Conservation (phyloP, 2,888 invertebrate genomes). For the Acanthopleura granulata region DNA sequence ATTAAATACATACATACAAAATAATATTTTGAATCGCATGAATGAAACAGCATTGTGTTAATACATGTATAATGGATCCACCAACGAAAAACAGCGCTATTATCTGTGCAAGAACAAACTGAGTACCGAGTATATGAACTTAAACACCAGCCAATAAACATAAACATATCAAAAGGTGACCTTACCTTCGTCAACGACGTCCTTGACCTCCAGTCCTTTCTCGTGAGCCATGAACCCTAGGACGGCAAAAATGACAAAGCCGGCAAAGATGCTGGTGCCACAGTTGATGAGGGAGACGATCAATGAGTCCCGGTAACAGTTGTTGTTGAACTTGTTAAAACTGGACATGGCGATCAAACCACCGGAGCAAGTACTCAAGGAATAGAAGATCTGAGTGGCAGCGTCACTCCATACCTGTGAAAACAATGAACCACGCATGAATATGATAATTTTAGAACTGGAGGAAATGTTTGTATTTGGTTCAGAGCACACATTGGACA, state of each 20-base stretch:
- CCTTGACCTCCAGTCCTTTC: slow-evolving; percentile 64
- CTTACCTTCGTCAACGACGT: slow-evolving; percentile 66
- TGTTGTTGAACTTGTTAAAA: slow-evolving; percentile 67
- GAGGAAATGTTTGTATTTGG: too few relatives aligned
- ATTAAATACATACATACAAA: too few relatives aligned
- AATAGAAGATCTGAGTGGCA: slow-evolving; percentile 65
- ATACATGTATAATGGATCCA: too few relatives aligned
- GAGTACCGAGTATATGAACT: too few relatives aligned
- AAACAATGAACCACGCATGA: not conserved
- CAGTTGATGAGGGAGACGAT: slow-evolving; percentile 68
- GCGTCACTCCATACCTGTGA: slow-evolving; percentile 65
- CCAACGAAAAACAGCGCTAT: too few relatives aligned
- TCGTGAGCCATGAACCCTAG: slow-evolving; percentile 75
- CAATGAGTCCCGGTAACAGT: slow-evolving; percentile 66
- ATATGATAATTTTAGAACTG: not conserved
- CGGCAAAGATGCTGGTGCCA: slow-evolving; percentile 68
- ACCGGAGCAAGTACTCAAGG: slow-evolving; percentile 64
- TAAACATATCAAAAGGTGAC: not conserved
- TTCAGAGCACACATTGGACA: too few relatives aligned
- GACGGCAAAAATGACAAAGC: slow-evolving; percentile 69
- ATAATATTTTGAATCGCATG: too few relatives aligned
- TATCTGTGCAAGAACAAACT: too few relatives aligned
- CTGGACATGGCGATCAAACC: slow-evolving; percentile 67
- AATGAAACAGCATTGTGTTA: too few relatives aligned
- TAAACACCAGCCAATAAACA: too few relatives aligned